phyloP scores from a whole-genome alignment of 1,140 invertebrate genomes.

The Lucilia sericata region DNA sequence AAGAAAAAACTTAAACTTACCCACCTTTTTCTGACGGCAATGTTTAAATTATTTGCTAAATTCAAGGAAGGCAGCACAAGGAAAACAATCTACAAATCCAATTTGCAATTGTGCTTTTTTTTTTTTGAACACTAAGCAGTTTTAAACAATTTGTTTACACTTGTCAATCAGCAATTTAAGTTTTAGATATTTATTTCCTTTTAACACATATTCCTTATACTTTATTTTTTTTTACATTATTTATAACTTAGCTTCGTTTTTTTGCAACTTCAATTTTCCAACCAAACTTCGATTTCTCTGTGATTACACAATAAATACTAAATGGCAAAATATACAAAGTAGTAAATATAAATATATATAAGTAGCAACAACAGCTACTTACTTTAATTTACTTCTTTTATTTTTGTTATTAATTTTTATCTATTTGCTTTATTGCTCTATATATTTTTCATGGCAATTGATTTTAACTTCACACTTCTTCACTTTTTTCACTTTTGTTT shows the following conservation, averaged over 20 bases:
- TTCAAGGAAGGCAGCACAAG: no score
- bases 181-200: neutral
- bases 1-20: no score
- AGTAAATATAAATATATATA: neutral
- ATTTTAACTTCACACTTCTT: neutral
- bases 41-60: no score
- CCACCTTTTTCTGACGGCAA: no score
- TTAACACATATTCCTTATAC: neutral
- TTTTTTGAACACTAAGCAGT: no score
- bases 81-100: no score
- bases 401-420: neutral
- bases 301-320: constrained; percentile 15
- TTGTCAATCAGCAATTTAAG: no score
- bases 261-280: neutral
- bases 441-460: neutral
- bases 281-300: constrained; percentile 1
- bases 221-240: neutral
- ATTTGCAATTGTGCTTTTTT: no score
- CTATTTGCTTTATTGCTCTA: neutral
- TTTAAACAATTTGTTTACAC: no score
- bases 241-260: neutral
- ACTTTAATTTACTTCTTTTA: constrained; percentile 6
- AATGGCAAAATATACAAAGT: neutral
- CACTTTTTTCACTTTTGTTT: neutral
- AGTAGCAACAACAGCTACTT: neutral